Base-by-base conservation (phyloP, 2,888 invertebrate genomes). In the Sphaeridia pumilis region DNA sequence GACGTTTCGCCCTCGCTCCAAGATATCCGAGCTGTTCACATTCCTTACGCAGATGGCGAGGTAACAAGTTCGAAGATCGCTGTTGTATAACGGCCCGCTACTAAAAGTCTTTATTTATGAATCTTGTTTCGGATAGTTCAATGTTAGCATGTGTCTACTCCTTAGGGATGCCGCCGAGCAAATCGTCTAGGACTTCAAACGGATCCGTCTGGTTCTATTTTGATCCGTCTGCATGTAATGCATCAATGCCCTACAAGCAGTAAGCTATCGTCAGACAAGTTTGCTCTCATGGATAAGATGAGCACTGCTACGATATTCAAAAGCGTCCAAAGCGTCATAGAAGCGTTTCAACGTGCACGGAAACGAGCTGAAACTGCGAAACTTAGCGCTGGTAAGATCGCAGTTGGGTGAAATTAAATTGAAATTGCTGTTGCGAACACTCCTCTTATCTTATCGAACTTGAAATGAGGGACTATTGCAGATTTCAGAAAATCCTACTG, bases 281-380 rank as follows among this genome's bases (percentile, higher is more conserved):
- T 60, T 21, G 57, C 58, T 10, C 45, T 64, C 0, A 38, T 62
- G 38, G 61, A 64, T 42, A 63, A 63, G 50, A 63, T 60, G 62
- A 61, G 62, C 34, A 60, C 61, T 0, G 58, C 60, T 2, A 61
- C 64, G 7, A 64, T 64, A 52, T 28, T 64, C 0, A 57, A 52
- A 55, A 64, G 64, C 49, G 62, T 63, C 21, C 61, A 64, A 52
- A 57, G 57, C 12, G 64, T 63, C 1, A 64, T 64, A 24, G 59
- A 58, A n/a, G 64, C 64, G 0, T 64, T 64, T 48, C 59, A 64
- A 35, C 28, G 64, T 24, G 64, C 61, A 1, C 48, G 61, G 38
- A 38, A 57, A 25, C 57, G 58, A 49, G 63, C 61, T 7, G 46
- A 55, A n/a, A 54, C 52, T 20, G 52, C 58, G 7, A 61, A 59